Conservation (phyloP, 1,140 invertebrate species). For the Laodelphax striatellus region DNA sequence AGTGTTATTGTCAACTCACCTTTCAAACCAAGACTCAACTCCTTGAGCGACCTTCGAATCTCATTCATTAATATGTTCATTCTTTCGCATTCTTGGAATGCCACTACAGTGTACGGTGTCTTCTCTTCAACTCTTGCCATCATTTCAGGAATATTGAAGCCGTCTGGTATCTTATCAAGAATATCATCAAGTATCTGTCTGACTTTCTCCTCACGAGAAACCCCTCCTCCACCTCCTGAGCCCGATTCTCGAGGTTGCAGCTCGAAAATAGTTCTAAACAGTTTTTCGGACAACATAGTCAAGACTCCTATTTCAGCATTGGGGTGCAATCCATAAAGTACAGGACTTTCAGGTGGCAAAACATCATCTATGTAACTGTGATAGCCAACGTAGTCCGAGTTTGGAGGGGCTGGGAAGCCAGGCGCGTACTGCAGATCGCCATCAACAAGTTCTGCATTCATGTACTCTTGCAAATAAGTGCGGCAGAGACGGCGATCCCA, state of each 20-base stretch:
- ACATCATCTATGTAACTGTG: conserved; percentile 83
- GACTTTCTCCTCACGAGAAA: conserved; percentile 74
- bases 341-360: conserved; percentile 76
- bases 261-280: conserved; percentile 84
- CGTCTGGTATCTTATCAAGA: conserved; percentile 76
- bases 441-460: conserved; percentile 74
- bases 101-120: conserved; percentile 84
- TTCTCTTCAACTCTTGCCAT: conserved; percentile 79
- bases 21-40: conserved; percentile 79
- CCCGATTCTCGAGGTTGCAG: conserved; percentile 78
- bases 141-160: conserved; percentile 78
- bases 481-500: conserved; percentile 82
- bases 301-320: conserved; percentile 94
- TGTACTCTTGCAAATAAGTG: conserved; percentile 80
- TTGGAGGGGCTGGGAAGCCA: conserved; percentile 71
- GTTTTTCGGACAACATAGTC: conserved; percentile 69
- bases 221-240: conserved; percentile 44
- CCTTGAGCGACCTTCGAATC: conserved; percentile 67
- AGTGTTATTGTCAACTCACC: conserved; percentile 86
- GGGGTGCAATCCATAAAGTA: conserved; percentile 83
- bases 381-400: conserved; percentile 75
- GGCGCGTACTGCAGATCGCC: conserved; percentile 73
- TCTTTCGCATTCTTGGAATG: conserved; percentile 89
- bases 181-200: conserved; percentile 76
- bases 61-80: conserved; percentile 82